Percentiles rank a stretch among this genome's conserved stretches.
These are phyloP conservation scores for Acyrthosiphon pisum DNA, from an alignment of 1,140 invertebrate genomes.

Conservation along the genomic window DNA sequence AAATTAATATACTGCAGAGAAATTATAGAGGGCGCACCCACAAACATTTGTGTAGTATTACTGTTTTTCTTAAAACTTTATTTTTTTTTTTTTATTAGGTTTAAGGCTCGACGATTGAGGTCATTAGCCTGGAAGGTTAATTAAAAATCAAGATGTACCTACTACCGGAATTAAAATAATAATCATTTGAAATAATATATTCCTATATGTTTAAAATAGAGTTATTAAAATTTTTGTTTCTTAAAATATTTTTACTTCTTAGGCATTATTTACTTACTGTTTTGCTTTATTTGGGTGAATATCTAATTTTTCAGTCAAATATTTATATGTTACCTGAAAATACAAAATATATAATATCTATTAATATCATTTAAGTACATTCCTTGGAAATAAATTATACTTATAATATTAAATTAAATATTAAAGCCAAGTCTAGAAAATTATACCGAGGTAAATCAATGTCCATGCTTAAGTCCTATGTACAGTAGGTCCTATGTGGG, in stretches of 20 bases:
- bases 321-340: slow-evolving; percentile 48
- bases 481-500: too few relatives aligned
- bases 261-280: slow-evolving; percentile 19
- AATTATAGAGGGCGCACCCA: too few relatives aligned
- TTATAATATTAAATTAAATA: neutral
- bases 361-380: neutral
- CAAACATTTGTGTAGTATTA: too few relatives aligned
- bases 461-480: neutral
- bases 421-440: neutral
- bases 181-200: too few relatives aligned
- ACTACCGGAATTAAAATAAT: too few relatives aligned
- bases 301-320: slow-evolving; percentile 30
- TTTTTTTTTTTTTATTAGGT: too few relatives aligned
- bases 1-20: neutral
- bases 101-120: too few relatives aligned
- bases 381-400: neutral
- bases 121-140: neutral
- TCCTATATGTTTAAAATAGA: too few relatives aligned
- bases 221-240: too few relatives aligned
- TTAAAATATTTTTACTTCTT: too few relatives aligned
- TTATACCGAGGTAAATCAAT: neutral
- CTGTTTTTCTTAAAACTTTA: neutral
- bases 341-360: neutral
- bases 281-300: slow-evolving; percentile 52
- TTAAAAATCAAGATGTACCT: too few relatives aligned